Conservation (phyloP, 2,113 vertebrate genomes). For the Oreotrochilus melanogaster region DNA sequence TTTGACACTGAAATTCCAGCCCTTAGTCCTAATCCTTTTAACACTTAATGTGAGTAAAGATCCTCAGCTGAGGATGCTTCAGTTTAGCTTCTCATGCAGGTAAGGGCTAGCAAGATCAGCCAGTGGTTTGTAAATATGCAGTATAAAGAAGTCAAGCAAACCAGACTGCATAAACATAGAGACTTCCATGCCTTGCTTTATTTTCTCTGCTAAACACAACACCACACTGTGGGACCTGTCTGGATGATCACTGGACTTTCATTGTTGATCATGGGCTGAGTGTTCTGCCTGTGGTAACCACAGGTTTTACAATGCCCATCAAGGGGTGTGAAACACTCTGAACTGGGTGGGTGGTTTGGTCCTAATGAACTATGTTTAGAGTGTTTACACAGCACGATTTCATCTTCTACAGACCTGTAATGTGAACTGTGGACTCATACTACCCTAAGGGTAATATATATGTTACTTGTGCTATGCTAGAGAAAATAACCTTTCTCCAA, state of each 20-base stretch:
- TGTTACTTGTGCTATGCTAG: background rate
- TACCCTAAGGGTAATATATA: background rate
- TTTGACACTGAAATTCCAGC: slow-evolving; percentile 16
- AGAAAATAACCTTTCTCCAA: slow-evolving; percentile 24
- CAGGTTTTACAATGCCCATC: background rate
- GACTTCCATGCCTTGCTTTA: background rate
- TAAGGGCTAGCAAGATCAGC: background rate
- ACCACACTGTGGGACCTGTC: background rate
- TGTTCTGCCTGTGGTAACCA: background rate
- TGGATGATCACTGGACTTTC: background rate
- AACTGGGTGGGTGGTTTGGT: background rate
- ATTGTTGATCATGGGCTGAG: background rate
- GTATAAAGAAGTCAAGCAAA: slow-evolving; percentile 21
- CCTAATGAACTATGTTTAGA: background rate
- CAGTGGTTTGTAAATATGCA: background rate
- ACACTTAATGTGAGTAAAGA: background rate
- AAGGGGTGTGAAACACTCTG: background rate
- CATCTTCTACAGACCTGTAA: slow-evolving; percentile 23
- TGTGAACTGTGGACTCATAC: slow-evolving; percentile 38
- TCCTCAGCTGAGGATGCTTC: background rate
- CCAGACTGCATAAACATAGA: background rate
- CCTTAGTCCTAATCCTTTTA: background rate
- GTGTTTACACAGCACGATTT: background rate
- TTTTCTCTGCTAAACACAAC: slow-evolving; percentile 22
- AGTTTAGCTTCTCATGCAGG: background rate